Percentiles rank a stretch among this genome's conserved stretches.
phyloP scores from a whole-genome alignment of 2,113 vertebrate species.

The Gavia stellata region DNA sequence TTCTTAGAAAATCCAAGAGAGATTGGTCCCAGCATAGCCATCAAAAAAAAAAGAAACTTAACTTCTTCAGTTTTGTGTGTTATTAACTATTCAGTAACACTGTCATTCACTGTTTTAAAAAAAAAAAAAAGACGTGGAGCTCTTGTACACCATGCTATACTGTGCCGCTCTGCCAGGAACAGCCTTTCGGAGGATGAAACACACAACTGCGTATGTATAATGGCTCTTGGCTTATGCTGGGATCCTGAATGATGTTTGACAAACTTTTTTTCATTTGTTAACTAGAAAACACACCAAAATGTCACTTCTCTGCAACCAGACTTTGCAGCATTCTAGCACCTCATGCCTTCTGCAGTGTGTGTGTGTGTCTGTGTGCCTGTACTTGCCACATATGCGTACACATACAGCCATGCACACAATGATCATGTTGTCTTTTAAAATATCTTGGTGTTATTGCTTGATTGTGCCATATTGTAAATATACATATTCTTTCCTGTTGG shows the following conservation, averaged over 20 bases:
- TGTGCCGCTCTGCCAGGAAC: background rate
- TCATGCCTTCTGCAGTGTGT: background rate
- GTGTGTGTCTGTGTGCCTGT: background rate
- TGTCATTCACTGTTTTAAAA: background rate
- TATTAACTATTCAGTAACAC: background rate
- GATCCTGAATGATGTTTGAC: background rate
- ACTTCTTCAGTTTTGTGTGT: background rate
- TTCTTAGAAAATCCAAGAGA: background rate
- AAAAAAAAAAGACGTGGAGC: background rate
- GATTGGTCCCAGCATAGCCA: background rate
- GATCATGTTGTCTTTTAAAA: background rate
- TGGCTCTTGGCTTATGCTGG: background rate
- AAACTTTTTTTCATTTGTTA: background rate
- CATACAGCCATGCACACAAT: accelerated
- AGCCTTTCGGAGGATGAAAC: background rate
- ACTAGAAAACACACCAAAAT: background rate
- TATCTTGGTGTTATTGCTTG: background rate
- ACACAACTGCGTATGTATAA: background rate
- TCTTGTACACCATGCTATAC: background rate
- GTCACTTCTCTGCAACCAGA: background rate
- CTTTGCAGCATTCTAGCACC: background rate
- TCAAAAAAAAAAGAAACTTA: background rate
- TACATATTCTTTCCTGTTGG: background rate
- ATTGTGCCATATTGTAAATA: background rate
- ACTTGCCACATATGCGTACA: background rate